Evolutionary conservation across 2,797 vertebrate genomes (phyloP), one percentile per base, ranked within the genome.

Genomic region (Spheniscus humboldti): DNA sequence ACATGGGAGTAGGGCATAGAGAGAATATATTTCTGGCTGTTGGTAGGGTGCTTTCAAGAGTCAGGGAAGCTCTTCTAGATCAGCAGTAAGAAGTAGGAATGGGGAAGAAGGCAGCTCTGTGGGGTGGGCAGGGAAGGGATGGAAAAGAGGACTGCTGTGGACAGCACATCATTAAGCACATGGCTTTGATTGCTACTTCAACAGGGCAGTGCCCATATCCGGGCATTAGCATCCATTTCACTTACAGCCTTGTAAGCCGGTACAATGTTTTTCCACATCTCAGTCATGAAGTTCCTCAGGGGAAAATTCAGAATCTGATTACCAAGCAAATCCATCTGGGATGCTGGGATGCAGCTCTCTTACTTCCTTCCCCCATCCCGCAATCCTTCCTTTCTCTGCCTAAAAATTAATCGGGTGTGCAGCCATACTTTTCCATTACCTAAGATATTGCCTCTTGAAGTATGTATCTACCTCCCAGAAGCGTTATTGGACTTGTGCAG

Each of bases 261-360:
- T 16, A 35, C 18, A 27, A 64, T 37, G 15, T 47, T 74, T 79
- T 92, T 83, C 74, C 48, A 60, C 53, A 56, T 85, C 47, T 93
- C 56, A 68, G 88, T 90, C 74, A 22, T 10, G 15, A 89, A 91
- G 48, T 24, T 88, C 67, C 86, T 94, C 41, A 23, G 74, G 90
- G 94, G 56, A 74, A 85, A 90, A 79, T 82, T 37, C 56, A 74
- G 71, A 77, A 79, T 79, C 64, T 64, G 63, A 96, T 93, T 94
- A 91, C 41, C 53, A 55, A 57, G 72, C 60, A 97, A 93, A 95
- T 87, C 56, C 62, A 74, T 22, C 25, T 84, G 55, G 37, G 59
- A 63, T 63, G 39, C 30, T 73, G 31, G 53, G 56, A 55, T 81
- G 37, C 27, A 68, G 47, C 20, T 67, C 35, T 62, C 55, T 86